A percentile compares a stretch with the other conserved stretches of the same genome.
phyloP scores from a whole-genome alignment of 2,888 invertebrate genomes.

The Lasiommata megera region DNA sequence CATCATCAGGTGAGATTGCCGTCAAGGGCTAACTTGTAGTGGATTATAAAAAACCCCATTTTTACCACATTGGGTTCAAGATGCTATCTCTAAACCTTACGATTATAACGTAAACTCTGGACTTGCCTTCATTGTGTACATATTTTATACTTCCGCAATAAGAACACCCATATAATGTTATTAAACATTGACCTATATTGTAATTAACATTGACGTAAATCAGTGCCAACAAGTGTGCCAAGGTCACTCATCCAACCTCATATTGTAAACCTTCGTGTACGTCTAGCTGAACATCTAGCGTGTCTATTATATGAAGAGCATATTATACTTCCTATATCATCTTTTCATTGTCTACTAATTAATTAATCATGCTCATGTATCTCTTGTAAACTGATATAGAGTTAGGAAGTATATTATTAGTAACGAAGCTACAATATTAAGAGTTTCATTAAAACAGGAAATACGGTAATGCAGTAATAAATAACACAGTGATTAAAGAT shows the following conservation, averaged over 20 bases:
- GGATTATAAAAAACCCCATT: too few species aligned
- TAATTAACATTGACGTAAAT: neutral
- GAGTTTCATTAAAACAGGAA: neutral
- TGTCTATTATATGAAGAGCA: slow-evolving; percentile 8
- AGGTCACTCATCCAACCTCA: slow-evolving; percentile 4
- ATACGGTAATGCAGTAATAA: neutral
- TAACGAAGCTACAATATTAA: neutral
- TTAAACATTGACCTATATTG: neutral
- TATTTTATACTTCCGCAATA: neutral
- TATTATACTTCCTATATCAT: slow-evolving; percentile 15
- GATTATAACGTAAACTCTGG: too few species aligned
- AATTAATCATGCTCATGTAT: neutral
- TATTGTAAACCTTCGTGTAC: neutral
- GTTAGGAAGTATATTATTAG: slow-evolving; percentile 3
- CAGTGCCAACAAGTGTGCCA: slow-evolving; percentile 13
- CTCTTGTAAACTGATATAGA: neutral
- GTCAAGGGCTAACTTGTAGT: too few species aligned
- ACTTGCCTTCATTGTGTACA: too few species aligned
- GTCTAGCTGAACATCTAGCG: neutral
- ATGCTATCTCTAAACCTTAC: too few species aligned
- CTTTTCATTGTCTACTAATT: slow-evolving; percentile 5
- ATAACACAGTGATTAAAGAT: neutral
- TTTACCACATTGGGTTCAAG: too few species aligned
- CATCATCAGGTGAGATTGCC: too few species aligned
- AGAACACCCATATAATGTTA: neutral